These are phyloP conservation scores for Pseudococcus viburni DNA, from an alignment of 2,888 invertebrate genomes.

Conservation along the genomic window DNA sequence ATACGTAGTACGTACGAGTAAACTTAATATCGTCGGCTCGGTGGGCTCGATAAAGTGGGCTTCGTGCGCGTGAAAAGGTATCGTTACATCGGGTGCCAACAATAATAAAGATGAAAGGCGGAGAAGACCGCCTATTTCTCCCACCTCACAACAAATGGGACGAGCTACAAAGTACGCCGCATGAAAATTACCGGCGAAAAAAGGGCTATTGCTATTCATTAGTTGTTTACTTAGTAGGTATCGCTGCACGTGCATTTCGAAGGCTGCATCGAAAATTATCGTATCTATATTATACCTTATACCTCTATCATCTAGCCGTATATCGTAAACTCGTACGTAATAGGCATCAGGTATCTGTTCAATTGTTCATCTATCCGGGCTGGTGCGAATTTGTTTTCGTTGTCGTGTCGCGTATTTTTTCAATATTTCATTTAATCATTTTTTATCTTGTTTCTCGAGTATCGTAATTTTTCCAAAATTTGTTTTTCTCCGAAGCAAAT, in stretches of 20 bases:
- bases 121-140: conserved; percentile 47
- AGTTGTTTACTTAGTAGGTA: conserved; percentile 23
- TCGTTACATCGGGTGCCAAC: conserved; percentile 37
- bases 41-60: not conserved
- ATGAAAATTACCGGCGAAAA: conserved; percentile 29
- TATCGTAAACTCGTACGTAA: too few species aligned
- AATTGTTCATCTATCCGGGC: too few species aligned
- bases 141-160: conserved; percentile 25
- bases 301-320: too few species aligned
- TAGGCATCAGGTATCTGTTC: too few species aligned
- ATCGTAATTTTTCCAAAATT: too few species aligned
- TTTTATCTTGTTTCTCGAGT: too few species aligned
- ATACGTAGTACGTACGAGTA: too few species aligned
- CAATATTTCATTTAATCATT: too few species aligned
- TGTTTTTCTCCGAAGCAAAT: too few species aligned
- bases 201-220: conserved; percentile 18
- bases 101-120: conserved; percentile 28
- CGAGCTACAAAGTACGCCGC: conserved; percentile 6
- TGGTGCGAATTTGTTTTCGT: too few species aligned
- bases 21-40: not conserved
- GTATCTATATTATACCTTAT: not conserved
- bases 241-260: not conserved
- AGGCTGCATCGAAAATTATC: not conserved
- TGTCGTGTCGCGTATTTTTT: too few species aligned
- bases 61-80: not conserved